Base-by-base conservation (phyloP, 30 jellyfish, hydroid and myxozoan genomes). In the Aurelia aurita complex sp. Pacific region DNA sequence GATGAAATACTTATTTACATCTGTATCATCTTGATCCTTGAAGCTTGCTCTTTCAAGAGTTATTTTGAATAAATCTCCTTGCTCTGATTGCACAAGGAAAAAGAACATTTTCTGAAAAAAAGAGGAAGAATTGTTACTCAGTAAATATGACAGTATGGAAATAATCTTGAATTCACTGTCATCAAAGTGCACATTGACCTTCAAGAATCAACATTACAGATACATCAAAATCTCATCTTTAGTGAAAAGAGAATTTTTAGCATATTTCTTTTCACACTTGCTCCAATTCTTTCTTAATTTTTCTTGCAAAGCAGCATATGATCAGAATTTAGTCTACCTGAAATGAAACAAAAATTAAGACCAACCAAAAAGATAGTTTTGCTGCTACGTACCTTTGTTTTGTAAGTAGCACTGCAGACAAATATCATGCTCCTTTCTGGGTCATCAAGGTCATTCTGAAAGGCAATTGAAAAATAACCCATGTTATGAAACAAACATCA, bases 401-500 rank as follows among this genome's bases (percentile, higher is more conserved):
- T 95, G 86, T 95, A 82, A 3, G 97, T 89, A 33, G 99, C 97
- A 81, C 96, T 86, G 92, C 99, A 95, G 36, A 89, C 98, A 77
- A 95, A 89, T 35, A 95, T 85, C 97, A 95, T 90, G 52, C 97
- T 95, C 43, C 99, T 59, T 59, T 95, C 99, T 50, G 87, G 95
- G 70, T 89, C 97, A 76, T 95, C 99, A 76, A 95, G 79, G 67
- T 95, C 99, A 82, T 95, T 92, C 98, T 92, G 66, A 14, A 74
- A 82, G n/a, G 40, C 52, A 42, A 38, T 46, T 23, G 23, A 14
- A 43, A 15, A 34, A 19, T 43, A 10, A 9, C 15, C 57, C 57
- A 46, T 3, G 57, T 46, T 46, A 7, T 46, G 57, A 46, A 46
- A 46, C 57, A 46, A 46, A 7, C 57, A 46, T 43, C 12, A 5